Percentiles rank a stretch among this genome's conserved stretches.
phyloP scores from a whole-genome alignment of 2,888 invertebrate genomes.

The Drosophila helvetica region DNA sequence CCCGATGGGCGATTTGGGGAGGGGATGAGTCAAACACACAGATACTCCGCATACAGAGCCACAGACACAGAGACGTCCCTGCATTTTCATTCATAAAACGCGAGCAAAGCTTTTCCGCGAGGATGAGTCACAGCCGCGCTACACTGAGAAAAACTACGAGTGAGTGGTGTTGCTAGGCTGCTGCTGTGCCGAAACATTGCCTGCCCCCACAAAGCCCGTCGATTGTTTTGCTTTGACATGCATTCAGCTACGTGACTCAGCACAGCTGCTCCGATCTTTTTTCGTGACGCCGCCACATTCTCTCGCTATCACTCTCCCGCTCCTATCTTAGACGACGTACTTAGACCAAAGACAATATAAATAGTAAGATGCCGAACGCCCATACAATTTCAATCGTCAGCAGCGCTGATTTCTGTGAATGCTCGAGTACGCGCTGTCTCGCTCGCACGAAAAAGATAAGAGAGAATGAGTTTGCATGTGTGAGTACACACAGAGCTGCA shows the following conservation, averaged over 20 bases:
- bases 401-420: too few species aligned
- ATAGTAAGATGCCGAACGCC: too few species aligned
- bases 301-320: slow-evolving; percentile 2
- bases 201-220: slow-evolving; percentile 15
- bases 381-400: too few species aligned
- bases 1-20: slow-evolving; percentile 4
- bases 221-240: slow-evolving; percentile 29
- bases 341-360: too few species aligned
- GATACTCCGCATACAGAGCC: background rate
- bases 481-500: too few species aligned
- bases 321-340: background rate
- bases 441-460: too few species aligned
- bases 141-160: slow-evolving; percentile 55
- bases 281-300: slow-evolving; percentile 39
- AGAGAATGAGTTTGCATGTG: too few species aligned
- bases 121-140: slow-evolving; percentile 20
- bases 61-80: slow-evolving; percentile 8
- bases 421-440: too few species aligned
- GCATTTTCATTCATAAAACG: slow-evolving; percentile 78
- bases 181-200: background rate
- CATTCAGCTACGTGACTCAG: slow-evolving; percentile 58
- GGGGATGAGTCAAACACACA: slow-evolving; percentile 9
- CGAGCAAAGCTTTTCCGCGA: slow-evolving; percentile 58
- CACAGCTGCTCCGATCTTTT: slow-evolving; percentile 32
- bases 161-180: background rate